These are phyloP conservation scores for Papilio machaon DNA, from an alignment of 1,140 invertebrate genomes.

Conservation along the genomic window DNA sequence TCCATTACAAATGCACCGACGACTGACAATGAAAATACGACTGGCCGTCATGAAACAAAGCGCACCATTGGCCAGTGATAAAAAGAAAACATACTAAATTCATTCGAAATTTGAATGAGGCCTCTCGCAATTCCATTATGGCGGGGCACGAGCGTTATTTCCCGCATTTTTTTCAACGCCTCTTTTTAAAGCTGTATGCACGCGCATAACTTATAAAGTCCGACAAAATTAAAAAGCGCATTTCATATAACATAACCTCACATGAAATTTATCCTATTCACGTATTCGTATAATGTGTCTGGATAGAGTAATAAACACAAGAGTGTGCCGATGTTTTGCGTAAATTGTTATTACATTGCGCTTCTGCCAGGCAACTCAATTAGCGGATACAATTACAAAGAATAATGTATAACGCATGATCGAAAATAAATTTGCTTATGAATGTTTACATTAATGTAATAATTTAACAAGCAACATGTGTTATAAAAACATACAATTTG, in stretches of 20 bases:
- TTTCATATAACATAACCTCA: slow-evolving; percentile 2
- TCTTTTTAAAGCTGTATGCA: slow-evolving; percentile 47
- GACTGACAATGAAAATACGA: neutral
- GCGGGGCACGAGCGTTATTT: slow-evolving; percentile 53
- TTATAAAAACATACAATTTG: neutral
- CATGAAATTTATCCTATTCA: slow-evolving; percentile 25
- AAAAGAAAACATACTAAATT: slow-evolving; percentile 45
- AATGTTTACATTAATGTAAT: neutral
- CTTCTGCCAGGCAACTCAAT: slow-evolving; percentile 26
- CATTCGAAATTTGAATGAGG: slow-evolving; percentile 56
- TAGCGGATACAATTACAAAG: slow-evolving; percentile 28
- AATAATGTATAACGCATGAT: neutral
- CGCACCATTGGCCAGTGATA: slow-evolving; percentile 41
- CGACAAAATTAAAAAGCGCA: slow-evolving; percentile 46
- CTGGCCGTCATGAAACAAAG: slow-evolving; percentile 28
- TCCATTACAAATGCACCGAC: slow-evolving; percentile 19
- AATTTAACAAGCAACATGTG: neutral
- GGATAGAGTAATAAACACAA: slow-evolving; percentile 28
- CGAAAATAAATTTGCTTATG: neutral
- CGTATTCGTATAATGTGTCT: slow-evolving; percentile 26
- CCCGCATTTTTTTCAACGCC: slow-evolving; percentile 49
- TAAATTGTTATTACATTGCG: slow-evolving; percentile 31
- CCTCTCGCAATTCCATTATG: slow-evolving; percentile 55
- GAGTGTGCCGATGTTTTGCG: slow-evolving; percentile 32
- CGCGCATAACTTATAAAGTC: slow-evolving; percentile 52